Conservation (phyloP, 1,140 invertebrate genomes). For the Anastrepha ludens region DNA sequence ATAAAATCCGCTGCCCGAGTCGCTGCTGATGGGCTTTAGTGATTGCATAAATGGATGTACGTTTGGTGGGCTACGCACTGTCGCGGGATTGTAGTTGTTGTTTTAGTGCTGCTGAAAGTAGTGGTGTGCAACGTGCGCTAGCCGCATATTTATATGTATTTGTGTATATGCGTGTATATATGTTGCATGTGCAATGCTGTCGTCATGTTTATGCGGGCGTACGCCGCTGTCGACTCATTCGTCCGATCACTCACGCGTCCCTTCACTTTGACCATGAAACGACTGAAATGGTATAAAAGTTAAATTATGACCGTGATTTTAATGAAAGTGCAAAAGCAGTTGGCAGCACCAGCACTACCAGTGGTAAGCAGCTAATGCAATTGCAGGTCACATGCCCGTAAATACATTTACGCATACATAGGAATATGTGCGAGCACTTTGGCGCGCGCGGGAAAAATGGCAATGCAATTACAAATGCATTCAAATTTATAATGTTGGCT, state of each 20-base stretch:
- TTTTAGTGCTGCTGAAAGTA: not conserved
- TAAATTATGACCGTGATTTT: slow-evolving; percentile 50
- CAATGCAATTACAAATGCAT: slow-evolving; percentile 49
- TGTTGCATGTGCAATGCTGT: not conserved
- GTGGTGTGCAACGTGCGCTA: not conserved
- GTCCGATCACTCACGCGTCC: not conserved
- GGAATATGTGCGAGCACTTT: not conserved
- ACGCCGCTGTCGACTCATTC: not conserved
- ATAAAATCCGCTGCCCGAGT: not conserved
- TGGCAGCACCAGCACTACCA: not conserved
- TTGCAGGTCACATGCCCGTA: not conserved
- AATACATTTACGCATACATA: not conserved
- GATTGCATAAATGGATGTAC: not conserved
- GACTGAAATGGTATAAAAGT: slow-evolving; percentile 28
- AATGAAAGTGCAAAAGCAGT: slow-evolving; percentile 19
- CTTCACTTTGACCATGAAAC: slow-evolving; percentile 21
- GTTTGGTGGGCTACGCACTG: not conserved
- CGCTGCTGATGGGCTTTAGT: slow-evolving; percentile 40
- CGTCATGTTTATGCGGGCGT: slow-evolving; percentile 2
- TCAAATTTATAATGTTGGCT: slow-evolving; percentile 53
- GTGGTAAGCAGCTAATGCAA: slow-evolving; percentile 22
- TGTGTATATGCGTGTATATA: not conserved
- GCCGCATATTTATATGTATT: not conserved
- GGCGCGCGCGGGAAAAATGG: slow-evolving; percentile 17
- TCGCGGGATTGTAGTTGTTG: not conserved